Conservation (phyloP, 2,113 vertebrate genomes). For the Regulus satrapa region DNA sequence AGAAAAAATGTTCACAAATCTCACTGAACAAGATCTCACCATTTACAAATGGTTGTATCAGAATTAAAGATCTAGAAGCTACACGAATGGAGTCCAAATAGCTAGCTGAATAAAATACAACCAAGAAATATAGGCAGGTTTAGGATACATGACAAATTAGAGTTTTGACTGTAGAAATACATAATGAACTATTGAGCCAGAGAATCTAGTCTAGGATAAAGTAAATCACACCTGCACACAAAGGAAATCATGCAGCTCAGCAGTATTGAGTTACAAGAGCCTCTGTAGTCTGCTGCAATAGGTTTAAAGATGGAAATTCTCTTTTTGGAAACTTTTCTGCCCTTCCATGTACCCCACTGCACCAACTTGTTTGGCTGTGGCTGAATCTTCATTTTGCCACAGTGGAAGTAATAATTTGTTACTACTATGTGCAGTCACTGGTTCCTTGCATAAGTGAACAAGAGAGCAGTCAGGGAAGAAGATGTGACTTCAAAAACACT, state of each 20-base stretch:
- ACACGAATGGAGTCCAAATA: not conserved
- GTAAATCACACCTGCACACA: not conserved
- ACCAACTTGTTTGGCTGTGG: not conserved
- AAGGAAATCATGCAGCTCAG: not conserved
- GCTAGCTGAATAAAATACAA: not conserved
- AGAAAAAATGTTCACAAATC: not conserved
- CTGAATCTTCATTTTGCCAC: not conserved
- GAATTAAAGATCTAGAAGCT: not conserved
- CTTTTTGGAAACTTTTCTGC: not conserved
- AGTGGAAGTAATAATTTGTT: not conserved
- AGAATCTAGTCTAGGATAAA: not conserved
- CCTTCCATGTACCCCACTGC: too few relatives aligned
- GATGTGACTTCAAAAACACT: not conserved
- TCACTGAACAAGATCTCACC: not conserved
- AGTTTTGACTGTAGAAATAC: not conserved
- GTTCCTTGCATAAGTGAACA: not conserved
- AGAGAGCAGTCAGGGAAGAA: not conserved
- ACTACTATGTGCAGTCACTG: not conserved
- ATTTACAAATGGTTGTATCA: not conserved
- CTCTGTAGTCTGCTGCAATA: not conserved
- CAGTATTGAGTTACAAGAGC: not conserved
- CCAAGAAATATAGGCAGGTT: not conserved
- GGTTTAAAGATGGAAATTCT: not conserved
- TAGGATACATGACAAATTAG: not conserved
- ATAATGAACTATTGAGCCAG: not conserved